Evolutionary conservation across 2,888 invertebrate species (phyloP).

Genomic region (Apomyelois bistriatella): DNA sequence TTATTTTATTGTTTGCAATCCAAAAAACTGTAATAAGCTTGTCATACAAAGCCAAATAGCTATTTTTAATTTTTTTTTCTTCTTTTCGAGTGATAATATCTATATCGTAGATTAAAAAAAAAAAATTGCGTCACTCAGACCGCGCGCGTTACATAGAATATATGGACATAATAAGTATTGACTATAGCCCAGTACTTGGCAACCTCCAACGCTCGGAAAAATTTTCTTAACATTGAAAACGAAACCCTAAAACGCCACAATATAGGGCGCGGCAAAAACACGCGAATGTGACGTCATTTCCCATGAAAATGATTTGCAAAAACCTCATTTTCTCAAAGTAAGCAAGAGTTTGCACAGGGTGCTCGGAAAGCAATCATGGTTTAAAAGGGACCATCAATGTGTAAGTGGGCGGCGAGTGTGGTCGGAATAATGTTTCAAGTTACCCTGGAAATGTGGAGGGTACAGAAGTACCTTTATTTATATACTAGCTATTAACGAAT

Average conservation of each 20-base stretch:
- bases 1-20: no score
- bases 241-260: not conserved
- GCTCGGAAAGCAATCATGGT: constrained; percentile 4
- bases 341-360: not conserved
- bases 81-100: no score
- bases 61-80: no score
- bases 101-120: no score
- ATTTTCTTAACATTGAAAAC: not conserved
- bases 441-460: not conserved
- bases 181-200: no score
- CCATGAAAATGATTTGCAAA: constrained; percentile 5
- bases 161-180: no score
- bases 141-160: no score
- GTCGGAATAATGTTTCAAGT: constrained; percentile 5
- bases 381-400: constrained; percentile 1
- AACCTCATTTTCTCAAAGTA: not conserved
- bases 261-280: not conserved
- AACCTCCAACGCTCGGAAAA: no score
- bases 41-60: no score
- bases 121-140: no score
- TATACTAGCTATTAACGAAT: not conserved
- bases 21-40: no score
- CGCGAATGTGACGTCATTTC: not conserved
- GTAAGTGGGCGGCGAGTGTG: not conserved
- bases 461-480: not conserved